Percentiles rank a stretch among this genome's conserved stretches.
Evolutionary conservation across 2,797 vertebrate species (phyloP).

Genomic region (Pseudotriccus pelzelni): DNA sequence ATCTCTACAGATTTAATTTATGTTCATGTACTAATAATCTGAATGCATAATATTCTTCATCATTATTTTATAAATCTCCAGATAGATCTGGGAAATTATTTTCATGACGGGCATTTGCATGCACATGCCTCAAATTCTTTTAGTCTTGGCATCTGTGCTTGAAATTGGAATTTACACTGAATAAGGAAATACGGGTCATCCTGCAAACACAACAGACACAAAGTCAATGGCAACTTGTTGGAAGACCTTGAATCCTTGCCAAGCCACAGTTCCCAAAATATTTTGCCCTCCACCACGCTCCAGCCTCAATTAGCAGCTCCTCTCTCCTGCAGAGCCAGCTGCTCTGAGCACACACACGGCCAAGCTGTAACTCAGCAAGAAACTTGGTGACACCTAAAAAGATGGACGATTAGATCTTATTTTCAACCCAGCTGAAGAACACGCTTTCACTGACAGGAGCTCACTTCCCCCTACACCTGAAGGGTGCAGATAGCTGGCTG

Average conservation of each 20-base stretch:
- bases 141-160: neutral
- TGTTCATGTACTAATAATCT: slow-evolving; percentile 9
- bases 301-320: neutral
- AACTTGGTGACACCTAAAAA: neutral
- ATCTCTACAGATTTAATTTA: slow-evolving; percentile 33
- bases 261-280: slow-evolving; percentile 34
- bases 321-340: neutral
- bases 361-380: neutral
- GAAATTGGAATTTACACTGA: neutral
- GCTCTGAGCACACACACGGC: neutral
- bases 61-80: slow-evolving; percentile 3
- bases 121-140: neutral
- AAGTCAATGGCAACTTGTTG: slow-evolving; percentile 32
- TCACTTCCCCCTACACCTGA: neutral
- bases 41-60: neutral
- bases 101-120: slow-evolving; percentile 8
- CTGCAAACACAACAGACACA: neutral
- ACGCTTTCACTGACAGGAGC: neutral
- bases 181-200: neutral
- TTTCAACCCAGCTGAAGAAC: neutral
- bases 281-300: neutral
- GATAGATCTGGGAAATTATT: slow-evolving; percentile 2
- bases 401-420: neutral
- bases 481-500: neutral
- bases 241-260: slow-evolving; percentile 32